A percentile compares a stretch with the other conserved stretches of the same genome.
Conservation (phyloP, 1,140 invertebrate species). For the Bombus turneri region DNA sequence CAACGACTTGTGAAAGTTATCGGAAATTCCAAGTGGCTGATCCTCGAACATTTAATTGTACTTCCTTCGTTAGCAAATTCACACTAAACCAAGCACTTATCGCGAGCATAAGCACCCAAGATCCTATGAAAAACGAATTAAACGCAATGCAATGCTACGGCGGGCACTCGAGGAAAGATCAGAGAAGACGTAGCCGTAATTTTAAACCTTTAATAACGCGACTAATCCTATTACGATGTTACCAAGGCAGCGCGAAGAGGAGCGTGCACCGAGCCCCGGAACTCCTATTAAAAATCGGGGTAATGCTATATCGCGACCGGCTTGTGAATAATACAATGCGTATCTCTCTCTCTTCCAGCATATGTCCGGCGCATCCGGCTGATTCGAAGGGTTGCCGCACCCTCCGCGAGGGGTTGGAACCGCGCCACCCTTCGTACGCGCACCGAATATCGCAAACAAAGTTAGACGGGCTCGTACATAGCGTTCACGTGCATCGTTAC, state of each 20-base stretch:
- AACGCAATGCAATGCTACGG: conserved; percentile 13
- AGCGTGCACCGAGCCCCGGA: conserved; percentile 46
- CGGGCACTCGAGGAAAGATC: conserved; percentile 1
- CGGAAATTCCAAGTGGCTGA: neutral
- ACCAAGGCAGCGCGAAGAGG: conserved; percentile 43
- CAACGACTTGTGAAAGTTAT: neutral
- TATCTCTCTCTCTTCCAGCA: conserved; percentile 62
- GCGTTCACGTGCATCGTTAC: conserved; percentile 59
- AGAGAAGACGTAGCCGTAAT: conserved; percentile 60
- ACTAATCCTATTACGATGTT: conserved; percentile 78
- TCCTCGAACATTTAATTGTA: neutral
- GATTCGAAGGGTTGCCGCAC: conserved; percentile 56
- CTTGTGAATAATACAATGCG: conserved; percentile 77
- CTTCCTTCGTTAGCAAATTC: neutral
- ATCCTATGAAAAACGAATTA: neutral
- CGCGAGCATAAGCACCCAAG: too few species aligned
- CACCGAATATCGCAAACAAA: conserved; percentile 45
- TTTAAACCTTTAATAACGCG: conserved; percentile 70
- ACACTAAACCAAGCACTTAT: neutral
- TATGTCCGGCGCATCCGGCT: conserved; percentile 67
- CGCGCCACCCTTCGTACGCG: conserved; percentile 45
- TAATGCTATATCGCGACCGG: conserved; percentile 73
- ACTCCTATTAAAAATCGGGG: conserved; percentile 77
- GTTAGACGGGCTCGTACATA: conserved; percentile 8
- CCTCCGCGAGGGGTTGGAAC: conserved; percentile 55